Evolutionary conservation across 92 coral and sea anemone genomes (phyloP).

Genomic region (Epizoanthus fatuus): DNA sequence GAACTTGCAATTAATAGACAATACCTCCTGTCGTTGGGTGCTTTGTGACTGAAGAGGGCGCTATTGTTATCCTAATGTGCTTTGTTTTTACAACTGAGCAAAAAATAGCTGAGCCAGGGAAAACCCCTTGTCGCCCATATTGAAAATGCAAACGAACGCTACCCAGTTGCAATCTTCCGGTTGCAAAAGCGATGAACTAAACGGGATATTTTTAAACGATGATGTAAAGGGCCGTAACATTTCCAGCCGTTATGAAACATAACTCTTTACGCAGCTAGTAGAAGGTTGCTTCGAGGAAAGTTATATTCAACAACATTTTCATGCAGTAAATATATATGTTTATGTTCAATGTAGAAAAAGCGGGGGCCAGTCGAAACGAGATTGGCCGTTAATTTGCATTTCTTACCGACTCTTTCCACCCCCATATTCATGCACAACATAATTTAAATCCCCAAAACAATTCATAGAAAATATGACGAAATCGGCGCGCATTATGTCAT

Average conservation of each 20-base stretch:
- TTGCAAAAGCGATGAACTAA: not conserved
- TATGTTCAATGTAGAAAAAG: too few species aligned
- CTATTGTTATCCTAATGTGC: not conserved
- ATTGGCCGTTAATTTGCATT: too few species aligned
- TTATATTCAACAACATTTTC: not conserved
- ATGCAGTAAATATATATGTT: too few species aligned
- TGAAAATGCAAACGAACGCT: not conserved
- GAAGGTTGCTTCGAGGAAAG: not conserved
- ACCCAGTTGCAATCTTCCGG: slow-evolving; percentile 21
- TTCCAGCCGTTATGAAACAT: not conserved
- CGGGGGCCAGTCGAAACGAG: not conserved
- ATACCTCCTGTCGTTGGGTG: not conserved
- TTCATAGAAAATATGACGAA: too few species aligned
- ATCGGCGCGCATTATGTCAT: too few species aligned
- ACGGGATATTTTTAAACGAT: slow-evolving; percentile 1
- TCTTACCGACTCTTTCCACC: too few species aligned
- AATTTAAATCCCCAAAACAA: too few species aligned
- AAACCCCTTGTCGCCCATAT: slow-evolving; percentile 4
- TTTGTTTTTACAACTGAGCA: not conserved
- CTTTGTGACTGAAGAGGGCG: not conserved
- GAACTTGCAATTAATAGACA: not conserved
- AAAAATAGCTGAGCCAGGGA: slow-evolving; percentile 28
- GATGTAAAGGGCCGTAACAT: slow-evolving; percentile 4
- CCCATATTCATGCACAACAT: too few species aligned
- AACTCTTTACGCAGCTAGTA: not conserved